phyloP scores from a whole-genome alignment of 2,888 invertebrate species.

The Mythimna lalbum region DNA sequence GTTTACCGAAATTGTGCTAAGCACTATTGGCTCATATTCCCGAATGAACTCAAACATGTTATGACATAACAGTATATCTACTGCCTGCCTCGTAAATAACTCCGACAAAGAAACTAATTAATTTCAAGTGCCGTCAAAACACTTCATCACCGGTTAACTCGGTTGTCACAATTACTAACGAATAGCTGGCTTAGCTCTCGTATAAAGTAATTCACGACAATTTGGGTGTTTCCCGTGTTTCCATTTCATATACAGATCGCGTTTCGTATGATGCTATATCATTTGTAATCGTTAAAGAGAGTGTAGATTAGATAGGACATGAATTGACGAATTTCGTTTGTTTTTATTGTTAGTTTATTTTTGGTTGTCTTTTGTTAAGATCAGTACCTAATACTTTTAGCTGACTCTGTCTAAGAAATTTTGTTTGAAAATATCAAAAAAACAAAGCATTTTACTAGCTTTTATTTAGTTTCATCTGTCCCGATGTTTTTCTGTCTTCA shows the following conservation, averaged over 20 bases:
- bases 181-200: slow-evolving; percentile 54
- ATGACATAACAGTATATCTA: slow-evolving; percentile 15
- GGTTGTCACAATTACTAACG: slow-evolving; percentile 59
- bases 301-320: slow-evolving; percentile 5
- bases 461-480: too few species aligned
- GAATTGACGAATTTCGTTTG: slow-evolving; percentile 19
- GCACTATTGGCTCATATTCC: not conserved
- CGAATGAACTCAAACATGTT: slow-evolving; percentile 17
- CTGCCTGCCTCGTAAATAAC: slow-evolving; percentile 42
- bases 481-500: too few species aligned
- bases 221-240: slow-evolving; percentile 63
- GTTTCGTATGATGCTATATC: slow-evolving; percentile 42
- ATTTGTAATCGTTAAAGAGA: slow-evolving; percentile 48
- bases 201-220: slow-evolving; percentile 58
- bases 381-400: too few species aligned
- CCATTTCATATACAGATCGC: slow-evolving; percentile 42
- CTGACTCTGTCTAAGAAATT: too few species aligned
- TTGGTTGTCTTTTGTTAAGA: too few species aligned
- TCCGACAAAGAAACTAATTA: slow-evolving; percentile 65
- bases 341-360: too few species aligned
- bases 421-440: too few species aligned
- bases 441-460: too few species aligned
- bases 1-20: too few species aligned
- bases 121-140: slow-evolving; percentile 64
- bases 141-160: slow-evolving; percentile 63